Base-by-base conservation (phyloP, 2,797 vertebrate genomes). In the Melanotaenia pygmaea region DNA sequence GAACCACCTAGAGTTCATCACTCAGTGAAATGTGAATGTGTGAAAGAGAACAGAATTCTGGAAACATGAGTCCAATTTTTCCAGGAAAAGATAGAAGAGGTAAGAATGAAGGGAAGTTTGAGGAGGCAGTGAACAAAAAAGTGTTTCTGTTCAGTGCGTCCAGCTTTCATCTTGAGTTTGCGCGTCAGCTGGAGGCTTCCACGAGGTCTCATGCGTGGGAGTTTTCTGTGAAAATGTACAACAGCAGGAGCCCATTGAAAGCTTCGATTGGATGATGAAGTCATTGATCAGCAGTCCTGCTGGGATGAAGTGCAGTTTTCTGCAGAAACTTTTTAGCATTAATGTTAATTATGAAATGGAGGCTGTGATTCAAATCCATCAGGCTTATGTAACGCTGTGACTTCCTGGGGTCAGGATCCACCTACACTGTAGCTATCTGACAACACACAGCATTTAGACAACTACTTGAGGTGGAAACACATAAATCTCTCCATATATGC, bases 401-500 rank as follows among this genome's bases (percentile, higher is more conserved):
- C 85, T 89, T 89, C 79, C 86, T 26, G 67, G 82, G 90, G 89
- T 90, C 91, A 89, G 81, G 63, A 88, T 91, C 87, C 91, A 85
- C 92, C 90, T 88, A 89, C 89, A 90, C 88, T 45, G 67, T 79
- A 83, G 84, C 82, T 58, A 79, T 84, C 85, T 88, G 83, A 88
- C 90, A 91, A 88, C 88, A 89, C 79, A 54, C 84, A 84, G 80
- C 86, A 82, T 91, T 88, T 83, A 89, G 85, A 91, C 90, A 83
- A 87, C 85, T 83, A 86, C 86, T 91, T 80, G 85, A 89, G 83
- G 82, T 90, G 82, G 87, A 88, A 88, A 88, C 82, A 78, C 82
- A 90, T 87, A 89, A 88, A 88, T 87, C 87, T 87, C 83, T 89
- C 89, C 85, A 88, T 89, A 89, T 88, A 89, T 89, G 88, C 87